Percentiles rank a stretch among this genome's conserved stretches.
These are phyloP conservation scores for Sarotherodon lohbergeri DNA, from an alignment of 2,113 vertebrate species.

Conservation along the genomic window DNA sequence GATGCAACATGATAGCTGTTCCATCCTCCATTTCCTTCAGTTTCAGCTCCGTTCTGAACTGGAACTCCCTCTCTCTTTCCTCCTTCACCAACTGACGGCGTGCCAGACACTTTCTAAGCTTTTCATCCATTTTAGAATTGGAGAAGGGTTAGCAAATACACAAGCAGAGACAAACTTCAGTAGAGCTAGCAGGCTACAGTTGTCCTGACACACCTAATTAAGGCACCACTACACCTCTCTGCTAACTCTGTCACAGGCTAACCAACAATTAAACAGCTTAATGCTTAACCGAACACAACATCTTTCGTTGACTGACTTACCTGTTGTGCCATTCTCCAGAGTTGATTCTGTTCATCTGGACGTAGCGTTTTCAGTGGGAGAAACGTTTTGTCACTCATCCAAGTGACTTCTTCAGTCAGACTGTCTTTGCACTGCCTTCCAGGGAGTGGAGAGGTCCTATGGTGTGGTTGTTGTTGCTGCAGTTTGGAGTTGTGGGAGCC, in stretches of 20 bases:
- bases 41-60: not conserved
- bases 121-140: fast-evolving
- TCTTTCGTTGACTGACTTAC: fast-evolving
- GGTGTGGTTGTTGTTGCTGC: not conserved
- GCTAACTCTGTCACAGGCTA: not conserved
- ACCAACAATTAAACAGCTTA: not conserved
- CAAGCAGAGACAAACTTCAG: not conserved
- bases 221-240: fast-evolving
- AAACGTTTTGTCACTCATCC: not conserved
- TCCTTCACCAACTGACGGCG: fast-evolving
- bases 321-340: not conserved
- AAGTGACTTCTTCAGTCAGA: fast-evolving
- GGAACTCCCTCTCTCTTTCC: fast-evolving
- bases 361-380: not conserved
- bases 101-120: not conserved
- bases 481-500: not conserved
- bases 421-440: not conserved
- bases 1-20: not conserved
- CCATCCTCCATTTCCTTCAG: not conserved
- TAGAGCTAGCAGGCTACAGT: not conserved
- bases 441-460: not conserved
- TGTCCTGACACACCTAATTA: fast-evolving
- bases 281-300: not conserved
- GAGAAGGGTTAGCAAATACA: not conserved
- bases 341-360: not conserved